These are phyloP conservation scores for Pedionomus torquatus DNA, from an alignment of 2,113 vertebrate genomes.

Conservation along the genomic window DNA sequence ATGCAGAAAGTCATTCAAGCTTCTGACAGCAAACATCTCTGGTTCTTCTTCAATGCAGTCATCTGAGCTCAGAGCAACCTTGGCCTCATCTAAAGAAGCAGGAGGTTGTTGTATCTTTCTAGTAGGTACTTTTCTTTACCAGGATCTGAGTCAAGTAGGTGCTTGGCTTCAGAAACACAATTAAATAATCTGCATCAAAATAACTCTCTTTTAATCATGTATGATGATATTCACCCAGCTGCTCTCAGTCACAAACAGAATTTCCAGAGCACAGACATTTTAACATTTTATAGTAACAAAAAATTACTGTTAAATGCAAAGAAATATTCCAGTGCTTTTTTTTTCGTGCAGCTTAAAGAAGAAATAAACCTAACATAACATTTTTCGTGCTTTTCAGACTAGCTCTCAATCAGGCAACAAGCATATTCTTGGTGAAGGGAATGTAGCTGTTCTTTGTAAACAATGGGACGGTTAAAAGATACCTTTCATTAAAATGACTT, in stretches of 20 bases:
- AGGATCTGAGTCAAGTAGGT: background rate
- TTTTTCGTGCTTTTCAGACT: background rate
- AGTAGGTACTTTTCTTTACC: background rate
- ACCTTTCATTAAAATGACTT: background rate
- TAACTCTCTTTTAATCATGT: background rate
- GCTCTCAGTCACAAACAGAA: background rate
- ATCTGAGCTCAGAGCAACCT: background rate
- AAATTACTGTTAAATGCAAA: background rate
- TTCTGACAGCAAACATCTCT: background rate
- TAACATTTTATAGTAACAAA: background rate
- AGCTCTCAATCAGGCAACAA: background rate
- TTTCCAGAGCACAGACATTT: background rate
- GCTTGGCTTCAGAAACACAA: background rate
- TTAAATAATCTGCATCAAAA: background rate
- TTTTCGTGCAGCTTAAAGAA: background rate
- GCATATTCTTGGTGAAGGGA: background rate
- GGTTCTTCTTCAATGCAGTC: background rate
- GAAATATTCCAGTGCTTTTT: background rate
- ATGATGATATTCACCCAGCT: background rate
- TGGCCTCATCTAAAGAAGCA: background rate
- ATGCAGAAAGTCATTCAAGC: background rate
- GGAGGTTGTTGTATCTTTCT: background rate
- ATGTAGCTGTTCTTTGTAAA: background rate
- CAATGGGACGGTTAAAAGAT: background rate
- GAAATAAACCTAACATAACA: background rate